Conservation (phyloP, 30 jellyfish, hydroid and myxozoan species). For the Rhopilema esculentum region DNA sequence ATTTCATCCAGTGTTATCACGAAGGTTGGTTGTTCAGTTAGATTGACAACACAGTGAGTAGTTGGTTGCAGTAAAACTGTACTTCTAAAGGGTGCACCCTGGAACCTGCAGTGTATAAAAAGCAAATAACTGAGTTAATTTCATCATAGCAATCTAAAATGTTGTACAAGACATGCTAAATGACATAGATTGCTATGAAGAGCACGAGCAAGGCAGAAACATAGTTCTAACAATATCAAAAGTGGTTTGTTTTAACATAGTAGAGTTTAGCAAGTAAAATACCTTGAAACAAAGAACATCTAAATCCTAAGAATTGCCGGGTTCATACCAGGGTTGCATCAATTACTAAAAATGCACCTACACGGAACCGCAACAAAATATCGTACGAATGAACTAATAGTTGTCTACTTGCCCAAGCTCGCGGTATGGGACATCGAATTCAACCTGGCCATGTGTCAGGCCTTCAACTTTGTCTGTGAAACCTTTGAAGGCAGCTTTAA, state of each 20-base stretch:
- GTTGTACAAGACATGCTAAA: neutral
- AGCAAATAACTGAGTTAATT: neutral
- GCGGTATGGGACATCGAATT: slow-evolving; percentile 97
- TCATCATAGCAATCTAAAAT: too few species aligned
- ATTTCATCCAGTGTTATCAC: slow-evolving; percentile 94
- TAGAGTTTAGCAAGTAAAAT: too few species aligned
- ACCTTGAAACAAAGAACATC: too few species aligned
- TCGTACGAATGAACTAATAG: neutral
- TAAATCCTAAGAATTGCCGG: too few species aligned
- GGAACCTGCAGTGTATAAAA: slow-evolving; percentile 65
- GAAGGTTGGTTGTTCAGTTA: slow-evolving; percentile 98
- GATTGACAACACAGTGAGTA: slow-evolving; percentile 93
- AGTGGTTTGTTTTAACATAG: too few species aligned
- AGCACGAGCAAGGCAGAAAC: too few species aligned
- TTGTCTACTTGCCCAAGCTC: slow-evolving; percentile 90
- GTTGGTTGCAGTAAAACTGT: slow-evolving; percentile 94
- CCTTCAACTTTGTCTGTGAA: slow-evolving; percentile 97
- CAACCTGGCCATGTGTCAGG: slow-evolving; percentile 96
- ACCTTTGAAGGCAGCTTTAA: slow-evolving; percentile 92
- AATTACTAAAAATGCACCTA: too few species aligned
- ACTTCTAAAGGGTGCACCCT: slow-evolving; percentile 96
- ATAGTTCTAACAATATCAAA: too few species aligned
- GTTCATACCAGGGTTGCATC: too few species aligned
- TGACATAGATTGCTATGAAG: neutral
- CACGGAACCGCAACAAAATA: too few species aligned